A percentile compares a stretch with the other conserved stretches of the same genome.
Evolutionary conservation across 2,797 vertebrate species (phyloP).

Genomic region (Vireo griseus): DNA sequence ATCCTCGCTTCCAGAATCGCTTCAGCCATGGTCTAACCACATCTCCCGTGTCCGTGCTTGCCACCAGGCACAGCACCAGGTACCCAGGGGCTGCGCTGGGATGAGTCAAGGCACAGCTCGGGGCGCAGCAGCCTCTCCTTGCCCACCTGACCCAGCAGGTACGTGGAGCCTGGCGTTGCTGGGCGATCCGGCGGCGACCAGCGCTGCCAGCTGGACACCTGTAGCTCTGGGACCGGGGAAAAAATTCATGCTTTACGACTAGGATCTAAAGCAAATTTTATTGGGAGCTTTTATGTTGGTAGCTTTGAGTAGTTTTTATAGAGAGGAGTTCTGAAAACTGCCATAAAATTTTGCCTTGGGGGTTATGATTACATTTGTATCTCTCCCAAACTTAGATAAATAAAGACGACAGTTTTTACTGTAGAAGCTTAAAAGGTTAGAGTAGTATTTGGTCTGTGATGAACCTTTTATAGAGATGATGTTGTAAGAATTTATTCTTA

Average conservation of each 20-base stretch:
- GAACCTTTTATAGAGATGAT: constrained; percentile 77
- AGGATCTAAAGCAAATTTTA: constrained; percentile 78
- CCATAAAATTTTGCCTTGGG: constrained; percentile 78
- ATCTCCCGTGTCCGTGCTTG: neutral
- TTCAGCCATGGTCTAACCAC: neutral
- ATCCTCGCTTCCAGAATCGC: neutral
- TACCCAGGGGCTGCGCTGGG: neutral
- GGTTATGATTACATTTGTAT: constrained; percentile 82
- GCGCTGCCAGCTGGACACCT: constrained; percentile 35
- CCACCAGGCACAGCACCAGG: neutral
- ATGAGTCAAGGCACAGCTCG: neutral
- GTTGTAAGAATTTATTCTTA: constrained; percentile 74
- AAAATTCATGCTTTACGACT: constrained; percentile 67
- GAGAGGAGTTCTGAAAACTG: constrained; percentile 77
- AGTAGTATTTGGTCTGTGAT: constrained; percentile 74
- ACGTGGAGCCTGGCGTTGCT: rapidly evolving
- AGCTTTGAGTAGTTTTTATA: constrained; percentile 76
- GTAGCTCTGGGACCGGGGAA: constrained; percentile 41
- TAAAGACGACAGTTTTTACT: constrained; percentile 83
- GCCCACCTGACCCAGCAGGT: neutral
- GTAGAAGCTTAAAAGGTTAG: constrained; percentile 81
- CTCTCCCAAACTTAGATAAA: constrained; percentile 79
- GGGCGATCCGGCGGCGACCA: neutral
- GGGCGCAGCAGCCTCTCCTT: neutral
- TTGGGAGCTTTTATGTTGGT: constrained; percentile 78